Evolutionary conservation across 2,113 vertebrate species (phyloP), one percentile per base, ranked within the genome.

Genomic region (Setophaga coronata): DNA sequence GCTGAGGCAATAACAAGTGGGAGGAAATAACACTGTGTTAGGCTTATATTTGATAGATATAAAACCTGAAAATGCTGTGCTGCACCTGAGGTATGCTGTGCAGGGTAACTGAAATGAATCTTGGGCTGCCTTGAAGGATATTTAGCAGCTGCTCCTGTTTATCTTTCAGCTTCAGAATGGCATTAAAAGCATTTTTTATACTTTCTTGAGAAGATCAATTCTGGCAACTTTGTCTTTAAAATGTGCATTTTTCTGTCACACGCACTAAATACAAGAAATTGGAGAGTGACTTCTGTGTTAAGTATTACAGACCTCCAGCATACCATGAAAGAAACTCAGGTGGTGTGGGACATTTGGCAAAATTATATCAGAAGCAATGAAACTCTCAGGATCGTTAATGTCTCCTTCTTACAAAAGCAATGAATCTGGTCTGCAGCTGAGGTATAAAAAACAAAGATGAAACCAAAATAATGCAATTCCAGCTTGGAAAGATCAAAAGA

Each of bases 81-180:
- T 95, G 88, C 91, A 97, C 95, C 97, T 97, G 91, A 97, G 96
- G 91, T 95, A 87, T 4, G 25, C 96, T 90, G 94, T 91, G 89
- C 84, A 56, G 77, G 54, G 58, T 97, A 97, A 98, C 93, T 96
- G 97, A 96, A 97, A 97, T 95, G 94, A 97, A 95, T 97, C 85
- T 96, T 67, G 91, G 84, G 86, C 67, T 97, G 79, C 80, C 96
- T 95, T 78, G 47, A 82, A 96, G 96, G 96, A 96, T 84, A 96
- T 97, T 98, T 95, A 97, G 86, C 98, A 98, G 95, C 96, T 98
- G 97, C 95, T 97, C 83, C 88, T 98, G 88, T 97, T 97, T 97
- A 97, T 97, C 81, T 97, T 96, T 96, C 57, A 96, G 89, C 93
- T 96, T 97, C 77, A 82, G 87, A 96, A 96, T 94, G 87, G 83